Evolutionary conservation across 2,888 invertebrate genomes (phyloP).

Genomic region (Metallyticus violacea): DNA sequence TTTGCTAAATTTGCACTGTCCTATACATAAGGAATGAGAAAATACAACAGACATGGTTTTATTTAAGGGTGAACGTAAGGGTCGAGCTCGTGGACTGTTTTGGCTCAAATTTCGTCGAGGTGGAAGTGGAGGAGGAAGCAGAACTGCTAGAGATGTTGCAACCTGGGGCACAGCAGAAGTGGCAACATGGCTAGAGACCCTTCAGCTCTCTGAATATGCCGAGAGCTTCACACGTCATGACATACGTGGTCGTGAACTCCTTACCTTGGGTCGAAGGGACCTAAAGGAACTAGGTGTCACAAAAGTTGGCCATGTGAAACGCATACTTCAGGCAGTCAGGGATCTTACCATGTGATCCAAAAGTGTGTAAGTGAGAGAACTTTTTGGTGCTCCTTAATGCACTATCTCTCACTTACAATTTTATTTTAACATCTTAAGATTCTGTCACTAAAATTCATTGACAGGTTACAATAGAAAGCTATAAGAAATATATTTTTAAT

Average conservation of each 20-base stretch:
- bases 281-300: conserved; percentile 88
- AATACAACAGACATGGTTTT: no score
- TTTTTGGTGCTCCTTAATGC: neutral
- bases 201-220: conserved; percentile 86
- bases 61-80: conserved; percentile 48
- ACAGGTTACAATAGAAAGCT: neutral
- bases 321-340: conserved; percentile 89
- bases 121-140: conserved; percentile 49
- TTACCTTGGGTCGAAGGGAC: conserved; percentile 81
- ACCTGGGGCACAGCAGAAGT: conserved; percentile 89
- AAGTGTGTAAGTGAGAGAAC: conserved; percentile 22
- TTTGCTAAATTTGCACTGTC: no score
- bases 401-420: neutral
- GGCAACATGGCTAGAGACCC: conserved; percentile 82
- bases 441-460: neutral
- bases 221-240: conserved; percentile 90
- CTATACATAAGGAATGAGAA: no score
- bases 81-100: conserved; percentile 58
- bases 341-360: conserved; percentile 55
- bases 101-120: conserved; percentile 63
- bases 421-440: neutral
- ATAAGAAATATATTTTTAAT: neutral
- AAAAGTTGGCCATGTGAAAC: conserved; percentile 94
- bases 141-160: conserved; percentile 50
- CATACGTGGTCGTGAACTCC: conserved; percentile 84